Evolutionary conservation across 2,113 vertebrate species (phyloP), one percentile per base, ranked within the genome.

Genomic region (Calidris pygmaea): DNA sequence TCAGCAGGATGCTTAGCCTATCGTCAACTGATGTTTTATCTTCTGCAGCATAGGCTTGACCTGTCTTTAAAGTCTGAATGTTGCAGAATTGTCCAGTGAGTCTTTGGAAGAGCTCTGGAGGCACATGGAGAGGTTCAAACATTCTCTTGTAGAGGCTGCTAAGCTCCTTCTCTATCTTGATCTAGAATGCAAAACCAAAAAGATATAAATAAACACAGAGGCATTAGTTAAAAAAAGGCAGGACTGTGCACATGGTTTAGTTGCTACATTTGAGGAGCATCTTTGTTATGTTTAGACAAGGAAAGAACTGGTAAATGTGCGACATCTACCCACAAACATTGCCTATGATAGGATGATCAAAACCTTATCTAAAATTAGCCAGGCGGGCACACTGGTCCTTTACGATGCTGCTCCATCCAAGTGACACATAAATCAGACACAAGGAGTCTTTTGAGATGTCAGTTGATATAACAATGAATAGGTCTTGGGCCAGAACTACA

Each of bases 21-120:
- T 99, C 99, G 16, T 99, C 99, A 86, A 99, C 99, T 9, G 99
- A 99, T 41, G 99, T 99, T 98, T 99, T 99, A 94, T 99, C 99
- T 92, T 99, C 99, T 12, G 98, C 98, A 75, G 99, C 99, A 27
- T 99, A 99, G 41, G 98, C 97, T 97, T 99, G 99, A 47, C 99
- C 99, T 92, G 98, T 99, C 98, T 98, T 98, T 85, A 99, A 97
- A 2, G 98, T 98, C 96, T 99, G 98, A 95, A 99, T 99, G 94
- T 98, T 99, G 98, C 99, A 99, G 97, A 99, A 99, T 92, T 99
- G 99, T 14, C 99, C 99, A 6, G 99, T 99, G 32, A 99, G 98
- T 93, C 98, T 99, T 96, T 98, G 98, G 94, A 99, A 99, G 86
- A 99, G 95, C 88, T 99, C 98, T 91, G 99, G 99, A 89, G 98